Evolutionary conservation across 1,140 invertebrate genomes (phyloP).

Genomic region (Drosophila fuyamai): DNA sequence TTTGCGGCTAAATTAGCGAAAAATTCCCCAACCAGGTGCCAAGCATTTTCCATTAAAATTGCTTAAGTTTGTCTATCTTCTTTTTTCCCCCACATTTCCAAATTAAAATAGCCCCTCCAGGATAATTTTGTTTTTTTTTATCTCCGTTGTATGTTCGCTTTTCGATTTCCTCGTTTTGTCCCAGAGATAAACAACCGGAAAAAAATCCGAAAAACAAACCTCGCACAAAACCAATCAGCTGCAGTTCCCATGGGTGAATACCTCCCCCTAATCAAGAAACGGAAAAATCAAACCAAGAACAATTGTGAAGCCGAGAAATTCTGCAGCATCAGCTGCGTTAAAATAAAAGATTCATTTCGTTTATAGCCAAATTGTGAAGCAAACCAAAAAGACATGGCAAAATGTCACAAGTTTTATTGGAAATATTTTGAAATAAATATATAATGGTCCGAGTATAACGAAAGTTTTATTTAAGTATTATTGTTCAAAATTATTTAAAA

Average conservation of each 20-base stretch:
- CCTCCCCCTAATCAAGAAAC: slow-evolving; percentile 59
- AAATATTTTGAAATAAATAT: not conserved
- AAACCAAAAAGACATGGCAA: slow-evolving; percentile 2
- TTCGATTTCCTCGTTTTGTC: slow-evolving; percentile 36
- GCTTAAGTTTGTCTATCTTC: slow-evolving; percentile 17
- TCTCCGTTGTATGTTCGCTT: slow-evolving; percentile 28
- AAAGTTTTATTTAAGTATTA: not conserved
- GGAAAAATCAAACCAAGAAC: slow-evolving; percentile 50
- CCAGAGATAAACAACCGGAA: slow-evolving; percentile 33
- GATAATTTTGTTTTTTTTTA: slow-evolving; percentile 38
- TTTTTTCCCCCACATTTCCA: slow-evolving; percentile 17
- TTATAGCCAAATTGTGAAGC: slow-evolving; percentile 37
- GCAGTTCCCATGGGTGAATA: slow-evolving; percentile 50
- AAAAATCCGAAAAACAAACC: slow-evolving; percentile 38
- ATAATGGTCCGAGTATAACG: not conserved
- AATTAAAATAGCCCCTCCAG: slow-evolving; percentile 21
- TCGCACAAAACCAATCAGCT: slow-evolving; percentile 68
- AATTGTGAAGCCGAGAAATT: slow-evolving; percentile 28
- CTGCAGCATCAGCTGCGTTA: slow-evolving; percentile 45
- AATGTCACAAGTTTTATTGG: slow-evolving; percentile 35
- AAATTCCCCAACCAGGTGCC: slow-evolving; percentile 50
- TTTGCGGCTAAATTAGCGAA: slow-evolving; percentile 62
- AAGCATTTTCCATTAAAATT: slow-evolving; percentile 21
- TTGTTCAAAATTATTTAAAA: too few relatives aligned
- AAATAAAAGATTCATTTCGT: slow-evolving; percentile 52